Evolutionary conservation across 2,797 vertebrate genomes (phyloP).

Genomic region (Sebastes variabilis): DNA sequence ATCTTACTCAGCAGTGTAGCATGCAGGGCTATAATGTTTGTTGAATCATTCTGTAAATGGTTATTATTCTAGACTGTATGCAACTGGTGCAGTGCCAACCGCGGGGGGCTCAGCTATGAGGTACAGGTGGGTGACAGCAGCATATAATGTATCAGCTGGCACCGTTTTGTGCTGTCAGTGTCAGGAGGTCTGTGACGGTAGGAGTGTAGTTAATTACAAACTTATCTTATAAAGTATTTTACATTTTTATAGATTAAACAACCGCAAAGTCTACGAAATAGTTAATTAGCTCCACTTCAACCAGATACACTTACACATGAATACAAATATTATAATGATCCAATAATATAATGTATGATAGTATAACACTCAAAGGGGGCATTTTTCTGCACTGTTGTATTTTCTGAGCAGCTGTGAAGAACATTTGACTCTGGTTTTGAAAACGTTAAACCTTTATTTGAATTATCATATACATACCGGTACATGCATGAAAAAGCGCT

Average conservation of each 20-base stretch:
- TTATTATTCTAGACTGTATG: conserved; percentile 74
- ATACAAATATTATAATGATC: background rate
- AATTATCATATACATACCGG: too few relatives aligned
- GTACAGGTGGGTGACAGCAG: conserved; percentile 43
- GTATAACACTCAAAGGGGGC: background rate
- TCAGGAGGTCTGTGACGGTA: background rate
- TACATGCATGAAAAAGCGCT: background rate
- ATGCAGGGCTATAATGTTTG: conserved; percentile 69
- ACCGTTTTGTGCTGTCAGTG: conserved; percentile 24
- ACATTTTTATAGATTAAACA: background rate
- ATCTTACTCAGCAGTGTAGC: conserved; percentile 75
- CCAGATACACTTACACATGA: background rate
- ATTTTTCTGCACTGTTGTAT: background rate
- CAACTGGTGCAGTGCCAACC: conserved; percentile 70
- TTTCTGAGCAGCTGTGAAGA: background rate
- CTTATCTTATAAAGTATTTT: background rate
- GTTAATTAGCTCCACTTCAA: background rate
- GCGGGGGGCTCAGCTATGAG: conserved; percentile 33
- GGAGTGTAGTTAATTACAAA: background rate
- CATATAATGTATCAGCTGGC: conserved; percentile 13
- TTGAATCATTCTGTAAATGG: conserved; percentile 73
- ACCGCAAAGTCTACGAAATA: background rate
- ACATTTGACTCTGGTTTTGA: background rate
- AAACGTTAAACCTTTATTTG: background rate
- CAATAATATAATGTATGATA: background rate